Percentiles rank a stretch among this genome's conserved stretches.
Conservation (phyloP, 2,113 vertebrate genomes). For the Triplophysa dalaica region DNA sequence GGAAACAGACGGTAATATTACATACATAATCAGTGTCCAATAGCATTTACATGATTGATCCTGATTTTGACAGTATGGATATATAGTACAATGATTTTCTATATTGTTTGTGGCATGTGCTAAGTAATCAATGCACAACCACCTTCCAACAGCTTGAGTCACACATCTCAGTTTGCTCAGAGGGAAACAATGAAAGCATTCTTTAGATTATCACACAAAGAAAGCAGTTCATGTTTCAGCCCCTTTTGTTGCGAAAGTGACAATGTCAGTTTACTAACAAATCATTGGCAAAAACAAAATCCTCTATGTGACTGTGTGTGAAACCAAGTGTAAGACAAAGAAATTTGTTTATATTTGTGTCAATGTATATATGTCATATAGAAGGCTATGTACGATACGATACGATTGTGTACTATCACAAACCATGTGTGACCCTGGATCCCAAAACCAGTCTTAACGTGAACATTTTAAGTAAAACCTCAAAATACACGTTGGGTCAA, state of each 20-base stretch:
- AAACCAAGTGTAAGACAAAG: not conserved
- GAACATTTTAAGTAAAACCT: too few relatives aligned
- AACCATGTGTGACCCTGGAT: too few relatives aligned
- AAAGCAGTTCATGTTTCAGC: slow-evolving; percentile 61
- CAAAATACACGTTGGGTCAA: too few relatives aligned
- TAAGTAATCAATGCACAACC: slow-evolving; percentile 12
- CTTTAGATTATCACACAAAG: slow-evolving; percentile 59
- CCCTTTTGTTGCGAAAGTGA: slow-evolving; percentile 68
- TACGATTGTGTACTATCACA: too few relatives aligned
- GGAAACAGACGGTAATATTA: too few relatives aligned
- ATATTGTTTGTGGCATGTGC: not conserved
- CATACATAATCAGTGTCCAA: not conserved
- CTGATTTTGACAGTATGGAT: not conserved
- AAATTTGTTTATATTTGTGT: too few relatives aligned
- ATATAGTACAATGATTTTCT: not conserved
- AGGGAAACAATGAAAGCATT: not conserved
- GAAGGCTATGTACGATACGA: too few relatives aligned
- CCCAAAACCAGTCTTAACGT: too few relatives aligned
- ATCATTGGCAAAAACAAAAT: slow-evolving; percentile 67
- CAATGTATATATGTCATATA: too few relatives aligned
- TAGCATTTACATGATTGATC: not conserved
- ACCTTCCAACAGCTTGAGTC: not conserved
- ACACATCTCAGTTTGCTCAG: slow-evolving; percentile 18
- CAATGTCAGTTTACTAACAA: slow-evolving; percentile 62
- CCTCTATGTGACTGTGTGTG: slow-evolving; percentile 8